These are phyloP conservation scores for Mya arenaria DNA, from an alignment of 1,140 invertebrate species.

Conservation along the genomic window DNA sequence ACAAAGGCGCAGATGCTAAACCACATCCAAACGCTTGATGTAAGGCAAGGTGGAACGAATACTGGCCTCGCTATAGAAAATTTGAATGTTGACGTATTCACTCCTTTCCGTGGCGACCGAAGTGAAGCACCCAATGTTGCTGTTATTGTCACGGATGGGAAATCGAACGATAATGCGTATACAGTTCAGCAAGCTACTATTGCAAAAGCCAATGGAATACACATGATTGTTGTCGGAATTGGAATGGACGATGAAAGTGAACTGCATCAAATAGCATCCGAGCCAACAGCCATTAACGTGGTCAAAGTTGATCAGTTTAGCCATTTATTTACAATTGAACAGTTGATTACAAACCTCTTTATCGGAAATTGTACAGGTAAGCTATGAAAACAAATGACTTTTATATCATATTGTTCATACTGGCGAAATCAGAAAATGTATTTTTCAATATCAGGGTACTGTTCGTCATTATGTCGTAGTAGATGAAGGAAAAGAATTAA, in stretches of 20 bases:
- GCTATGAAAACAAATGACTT: not conserved
- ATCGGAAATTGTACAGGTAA: not conserved
- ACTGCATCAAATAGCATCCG: slow-evolving; percentile 5
- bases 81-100: not conserved
- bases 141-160: slow-evolving; percentile 6
- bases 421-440: not conserved
- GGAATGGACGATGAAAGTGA: not conserved
- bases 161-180: not conserved
- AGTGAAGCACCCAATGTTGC: not conserved
- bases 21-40: not conserved
- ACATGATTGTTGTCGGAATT: slow-evolving; percentile 3
- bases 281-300: not conserved
- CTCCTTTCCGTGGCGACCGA: not conserved
- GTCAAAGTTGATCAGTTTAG: not conserved
- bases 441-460: not conserved
- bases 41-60: not conserved
- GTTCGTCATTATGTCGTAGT: not conserved
- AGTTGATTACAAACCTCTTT: not conserved
- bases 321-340: not conserved
- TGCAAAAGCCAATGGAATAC: slow-evolving; percentile 1
- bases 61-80: slow-evolving; percentile 26
- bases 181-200: not conserved
- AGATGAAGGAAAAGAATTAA: not conserved
- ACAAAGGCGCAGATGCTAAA: not conserved
- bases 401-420: not conserved